Conservation (phyloP, 1,140 invertebrate genomes). For the Muscidifurax raptorellus region DNA sequence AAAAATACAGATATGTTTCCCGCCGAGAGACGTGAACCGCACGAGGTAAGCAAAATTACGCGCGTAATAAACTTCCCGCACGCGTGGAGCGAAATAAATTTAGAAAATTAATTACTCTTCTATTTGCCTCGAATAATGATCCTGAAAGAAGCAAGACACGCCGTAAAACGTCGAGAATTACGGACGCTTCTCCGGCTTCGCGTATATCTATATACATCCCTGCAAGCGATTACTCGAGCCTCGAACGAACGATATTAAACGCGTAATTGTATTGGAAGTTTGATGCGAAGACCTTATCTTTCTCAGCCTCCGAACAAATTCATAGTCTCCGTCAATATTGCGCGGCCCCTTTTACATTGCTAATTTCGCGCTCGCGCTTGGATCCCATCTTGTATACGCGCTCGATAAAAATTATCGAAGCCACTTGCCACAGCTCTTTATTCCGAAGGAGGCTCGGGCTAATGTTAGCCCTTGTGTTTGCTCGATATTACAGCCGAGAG, state of each 20-base stretch:
- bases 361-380: too few relatives aligned
- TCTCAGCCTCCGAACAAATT: neutral
- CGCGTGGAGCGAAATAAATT: neutral
- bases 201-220: neutral
- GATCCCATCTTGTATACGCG: too few relatives aligned
- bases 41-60: neutral
- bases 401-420: neutral
- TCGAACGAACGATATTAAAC: slow-evolving; percentile 15
- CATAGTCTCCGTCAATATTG: neutral
- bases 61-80: neutral
- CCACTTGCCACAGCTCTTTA: too few relatives aligned
- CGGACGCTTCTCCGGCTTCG: neutral
- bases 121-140: neutral
- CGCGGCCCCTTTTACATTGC: too few relatives aligned
- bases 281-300: neutral
- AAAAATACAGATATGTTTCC: neutral
- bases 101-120: neutral
- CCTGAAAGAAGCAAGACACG: neutral
- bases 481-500: neutral
- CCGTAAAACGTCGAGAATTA: neutral
- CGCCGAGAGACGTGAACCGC: too few relatives aligned
- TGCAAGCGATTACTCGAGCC: neutral
- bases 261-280: slow-evolving; percentile 3
- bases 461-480: neutral
- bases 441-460: neutral